Percentiles rank a stretch among this genome's conserved stretches.
These are phyloP conservation scores for Octonoba sinensis DNA, from an alignment of 2,888 invertebrate species.

Conservation along the genomic window DNA sequence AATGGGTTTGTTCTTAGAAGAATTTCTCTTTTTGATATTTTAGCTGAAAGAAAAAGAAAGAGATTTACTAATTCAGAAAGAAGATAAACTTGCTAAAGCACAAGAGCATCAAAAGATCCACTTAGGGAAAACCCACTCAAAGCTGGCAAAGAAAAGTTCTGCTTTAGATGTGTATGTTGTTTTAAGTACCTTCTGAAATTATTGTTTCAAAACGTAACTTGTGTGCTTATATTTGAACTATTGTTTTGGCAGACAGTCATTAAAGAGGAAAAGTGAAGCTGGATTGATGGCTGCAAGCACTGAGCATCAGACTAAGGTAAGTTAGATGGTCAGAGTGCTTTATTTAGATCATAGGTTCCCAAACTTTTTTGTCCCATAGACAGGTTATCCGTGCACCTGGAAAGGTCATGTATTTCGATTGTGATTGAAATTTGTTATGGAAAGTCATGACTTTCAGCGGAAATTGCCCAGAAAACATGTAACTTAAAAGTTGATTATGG, in stretches of 20 bases:
- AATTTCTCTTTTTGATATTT: background rate
- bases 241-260: slow-evolving; percentile 53
- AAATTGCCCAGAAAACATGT: too few relatives aligned
- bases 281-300: slow-evolving; percentile 63
- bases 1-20: too few relatives aligned
- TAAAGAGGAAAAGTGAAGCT: slow-evolving; percentile 66
- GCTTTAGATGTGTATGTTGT: slow-evolving; percentile 65
- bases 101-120: slow-evolving; percentile 72
- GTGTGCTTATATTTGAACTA: slow-evolving; percentile 2
- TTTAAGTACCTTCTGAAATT: background rate
- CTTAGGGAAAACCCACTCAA: slow-evolving; percentile 71
- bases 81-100: slow-evolving; percentile 70
- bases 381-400: background rate
- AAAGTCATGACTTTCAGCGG: too few relatives aligned
- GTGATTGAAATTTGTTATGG: too few relatives aligned
- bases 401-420: background rate
- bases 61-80: slow-evolving; percentile 66
- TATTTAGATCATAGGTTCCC: too few relatives aligned
- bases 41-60: slow-evolving; percentile 75
- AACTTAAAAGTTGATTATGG: too few relatives aligned
- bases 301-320: slow-evolving; percentile 66
- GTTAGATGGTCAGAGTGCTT: background rate
- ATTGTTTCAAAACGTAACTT: background rate
- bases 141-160: slow-evolving; percentile 70
- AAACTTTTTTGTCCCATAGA: too few relatives aligned